Percentiles rank a stretch among this genome's conserved stretches.
Evolutionary conservation across 2,888 invertebrate genomes (phyloP).

Genomic region (Steinernema scapterisci): DNA sequence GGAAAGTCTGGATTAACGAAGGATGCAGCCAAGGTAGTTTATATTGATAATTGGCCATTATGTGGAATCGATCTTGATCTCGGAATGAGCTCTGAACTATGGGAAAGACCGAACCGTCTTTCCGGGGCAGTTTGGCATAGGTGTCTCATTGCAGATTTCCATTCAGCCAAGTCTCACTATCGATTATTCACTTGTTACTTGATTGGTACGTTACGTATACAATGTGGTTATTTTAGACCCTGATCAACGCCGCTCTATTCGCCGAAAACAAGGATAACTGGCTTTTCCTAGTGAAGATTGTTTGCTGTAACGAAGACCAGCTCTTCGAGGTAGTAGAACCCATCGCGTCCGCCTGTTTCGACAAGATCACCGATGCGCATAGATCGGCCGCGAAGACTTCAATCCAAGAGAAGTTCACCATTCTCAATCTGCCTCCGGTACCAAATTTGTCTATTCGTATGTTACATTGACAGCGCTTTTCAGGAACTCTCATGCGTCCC

Average conservation of each 20-base stretch:
- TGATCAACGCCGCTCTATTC: not conserved
- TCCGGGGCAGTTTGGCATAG: too few relatives aligned
- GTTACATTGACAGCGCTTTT: too few relatives aligned
- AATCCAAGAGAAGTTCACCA: conserved; percentile 3
- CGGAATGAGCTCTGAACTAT: too few relatives aligned
- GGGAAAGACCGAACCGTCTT: too few relatives aligned
- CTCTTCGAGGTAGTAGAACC: not conserved
- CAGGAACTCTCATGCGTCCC: conserved; percentile 44
- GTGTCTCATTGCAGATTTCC: too few relatives aligned
- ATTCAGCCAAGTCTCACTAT: too few relatives aligned
- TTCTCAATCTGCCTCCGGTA: not conserved
- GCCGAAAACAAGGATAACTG: not conserved
- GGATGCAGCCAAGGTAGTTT: not conserved
- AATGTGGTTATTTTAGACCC: not conserved
- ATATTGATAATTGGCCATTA: too few relatives aligned
- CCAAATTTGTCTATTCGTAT: too few relatives aligned
- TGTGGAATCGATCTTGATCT: too few relatives aligned
- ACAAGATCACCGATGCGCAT: not conserved
- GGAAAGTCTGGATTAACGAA: not conserved
- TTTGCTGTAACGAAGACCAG: not conserved
- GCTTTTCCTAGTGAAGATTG: not conserved
- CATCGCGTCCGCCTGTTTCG: not conserved
- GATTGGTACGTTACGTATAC: too few relatives aligned
- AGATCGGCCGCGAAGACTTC: not conserved
- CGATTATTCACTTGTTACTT: too few relatives aligned